Base-by-base conservation (phyloP, 2,797 vertebrate species). In the Ficedula albicollis region DNA sequence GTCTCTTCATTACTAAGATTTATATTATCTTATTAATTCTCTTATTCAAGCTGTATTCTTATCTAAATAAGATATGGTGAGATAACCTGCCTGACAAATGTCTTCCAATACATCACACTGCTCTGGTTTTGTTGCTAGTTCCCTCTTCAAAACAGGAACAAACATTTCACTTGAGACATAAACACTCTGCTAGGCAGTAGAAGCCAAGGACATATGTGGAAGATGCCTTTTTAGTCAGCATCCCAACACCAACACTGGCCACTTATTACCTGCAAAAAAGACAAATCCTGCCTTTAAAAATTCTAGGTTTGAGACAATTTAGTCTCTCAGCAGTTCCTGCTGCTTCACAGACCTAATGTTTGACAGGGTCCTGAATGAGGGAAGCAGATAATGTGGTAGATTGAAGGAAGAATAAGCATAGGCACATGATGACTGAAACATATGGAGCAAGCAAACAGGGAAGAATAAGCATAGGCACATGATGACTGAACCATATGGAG, bases 161-260 rank as follows among this genome's bases (percentile, higher is more conserved):
- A 91, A 63, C 14, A 38, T 3, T 15, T 44, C 52, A 30, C 52
- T 77, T 8, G 44, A 70, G 68, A 80, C 34, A 63, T 11, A 17
- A 76, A 73, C 60, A 30, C 12, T 13, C 38, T 38, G 49, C 32
- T 38, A 44, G 55, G 56, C 27, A 60, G 62, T 2, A 86, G 69
- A 22, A 60, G 66, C 54, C 78, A 64, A 76, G 51, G 22, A 55
- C 23, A 16, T 0, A 0, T 0, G 2, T 26, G 3, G 1, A 39
- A 52, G 26, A 17, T 5, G 30, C 12, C 80, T 51, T 63, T 69
- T 41, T 2, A 58, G 39, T 12, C 58, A 41, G 63, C 43, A 73
- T 36, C 27, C n/a, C n/a, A 49, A 20, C 0, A 2, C 15, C 59
- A 81, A 43, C 32, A 62, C 13, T 46, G 29, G 19, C 23, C 36